Percentiles rank a stretch among this genome's conserved stretches.
phyloP scores from a whole-genome alignment of 2,888 invertebrate species.

The Micoletzkya japonica region DNA sequence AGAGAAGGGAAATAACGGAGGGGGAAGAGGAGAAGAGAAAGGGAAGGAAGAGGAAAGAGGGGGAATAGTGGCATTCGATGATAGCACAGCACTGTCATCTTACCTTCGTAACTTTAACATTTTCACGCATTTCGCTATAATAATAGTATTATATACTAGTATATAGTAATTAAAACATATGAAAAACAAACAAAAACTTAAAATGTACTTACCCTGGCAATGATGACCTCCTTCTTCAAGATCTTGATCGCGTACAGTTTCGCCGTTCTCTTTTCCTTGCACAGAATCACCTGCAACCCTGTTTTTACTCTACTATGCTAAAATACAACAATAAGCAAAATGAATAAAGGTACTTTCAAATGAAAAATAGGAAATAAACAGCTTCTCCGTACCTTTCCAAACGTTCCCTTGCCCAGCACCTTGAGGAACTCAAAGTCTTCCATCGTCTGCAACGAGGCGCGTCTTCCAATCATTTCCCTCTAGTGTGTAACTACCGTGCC shows the following conservation, averaged over 20 bases:
- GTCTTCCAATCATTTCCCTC: not conserved
- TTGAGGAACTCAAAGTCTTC: slow-evolving; percentile 97
- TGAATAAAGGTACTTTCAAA: not conserved
- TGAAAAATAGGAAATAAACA: not conserved
- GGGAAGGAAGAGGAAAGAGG: no score
- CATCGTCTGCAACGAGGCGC: slow-evolving; percentile 66
- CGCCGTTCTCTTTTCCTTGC: slow-evolving; percentile 89
- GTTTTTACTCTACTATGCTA: not conserved
- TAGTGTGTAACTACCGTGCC: not conserved
- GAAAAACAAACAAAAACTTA: not conserved
- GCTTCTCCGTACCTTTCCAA: slow-evolving; percentile 73
- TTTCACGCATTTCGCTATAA: no score
- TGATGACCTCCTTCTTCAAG: slow-evolving; percentile 89
- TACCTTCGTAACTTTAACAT: no score
- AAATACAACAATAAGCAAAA: not conserved
- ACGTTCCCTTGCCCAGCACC: slow-evolving; percentile 75
- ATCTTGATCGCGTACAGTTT: slow-evolving; percentile 97
- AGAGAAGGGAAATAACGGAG: no score
- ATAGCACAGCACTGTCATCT: no score
- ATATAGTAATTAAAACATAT: no score
- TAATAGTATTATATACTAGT: no score
- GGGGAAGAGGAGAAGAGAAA: no score
- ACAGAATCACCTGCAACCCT: slow-evolving; percentile 80
- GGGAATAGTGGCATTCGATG: no score
- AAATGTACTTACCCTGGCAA: slow-evolving; percentile 74